Conservation (phyloP, 2,797 vertebrate genomes). For the Chelon labrosus region DNA sequence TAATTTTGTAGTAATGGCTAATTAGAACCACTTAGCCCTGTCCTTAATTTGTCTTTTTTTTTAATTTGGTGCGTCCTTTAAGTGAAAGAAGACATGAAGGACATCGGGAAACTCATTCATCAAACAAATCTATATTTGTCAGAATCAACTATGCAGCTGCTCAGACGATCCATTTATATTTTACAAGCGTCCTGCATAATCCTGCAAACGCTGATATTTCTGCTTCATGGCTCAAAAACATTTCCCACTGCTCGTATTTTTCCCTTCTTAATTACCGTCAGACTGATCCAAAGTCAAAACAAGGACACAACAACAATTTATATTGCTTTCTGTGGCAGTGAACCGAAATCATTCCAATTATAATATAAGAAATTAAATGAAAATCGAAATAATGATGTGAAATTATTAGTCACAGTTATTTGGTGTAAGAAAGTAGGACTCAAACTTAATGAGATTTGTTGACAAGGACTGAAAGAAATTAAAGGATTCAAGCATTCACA, state of each 20-base stretch:
- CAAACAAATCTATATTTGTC: constrained; percentile 51
- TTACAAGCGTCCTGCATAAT: constrained; percentile 33
- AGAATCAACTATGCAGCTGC: constrained; percentile 28
- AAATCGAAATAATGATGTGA: constrained; percentile 1
- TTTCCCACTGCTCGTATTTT: constrained; percentile 6
- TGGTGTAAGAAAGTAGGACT: not conserved
- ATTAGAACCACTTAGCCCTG: constrained; percentile 18
- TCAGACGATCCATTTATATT: constrained; percentile 53
- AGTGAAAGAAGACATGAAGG: constrained; percentile 44
- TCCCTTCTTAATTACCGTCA: constrained; percentile 47
- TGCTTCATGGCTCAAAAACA: constrained; percentile 59
- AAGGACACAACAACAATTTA: constrained; percentile 53
- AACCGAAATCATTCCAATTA: constrained; percentile 6
- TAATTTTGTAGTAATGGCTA: constrained; percentile 10
- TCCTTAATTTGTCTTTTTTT: constrained; percentile 20
- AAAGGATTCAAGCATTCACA: not conserved
- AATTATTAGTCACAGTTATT: not conserved
- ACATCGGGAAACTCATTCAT: constrained; percentile 41
- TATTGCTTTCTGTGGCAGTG: constrained; percentile 2
- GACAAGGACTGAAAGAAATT: not conserved
- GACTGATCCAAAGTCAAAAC: constrained; percentile 58
- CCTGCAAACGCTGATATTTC: constrained; percentile 58
- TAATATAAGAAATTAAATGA: not conserved
- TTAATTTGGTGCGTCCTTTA: constrained; percentile 16
- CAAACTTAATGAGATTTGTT: not conserved